These are phyloP conservation scores for Agrypnus murinus DNA, from an alignment of 2,888 invertebrate species.

Conservation along the genomic window DNA sequence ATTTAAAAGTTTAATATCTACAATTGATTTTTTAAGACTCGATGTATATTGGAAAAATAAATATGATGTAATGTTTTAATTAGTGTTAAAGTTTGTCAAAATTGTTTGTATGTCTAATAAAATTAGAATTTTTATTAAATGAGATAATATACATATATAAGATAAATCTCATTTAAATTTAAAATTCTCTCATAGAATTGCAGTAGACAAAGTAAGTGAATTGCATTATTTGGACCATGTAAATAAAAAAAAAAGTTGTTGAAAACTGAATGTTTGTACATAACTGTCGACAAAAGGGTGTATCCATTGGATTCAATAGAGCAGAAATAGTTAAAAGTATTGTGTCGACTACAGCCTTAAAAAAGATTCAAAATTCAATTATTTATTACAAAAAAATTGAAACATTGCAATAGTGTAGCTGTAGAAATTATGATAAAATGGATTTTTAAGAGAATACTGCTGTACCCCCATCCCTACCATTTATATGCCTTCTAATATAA, in stretches of 20 bases:
- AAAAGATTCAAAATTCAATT: conserved; percentile 21
- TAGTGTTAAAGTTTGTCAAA: conserved; percentile 6
- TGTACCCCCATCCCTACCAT: conserved; percentile 55
- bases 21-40: conserved; percentile 1
- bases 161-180: too few relatives aligned
- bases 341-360: conserved; percentile 35
- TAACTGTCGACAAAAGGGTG: conserved; percentile 7
- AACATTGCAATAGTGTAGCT: not conserved
- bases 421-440: conserved; percentile 8
- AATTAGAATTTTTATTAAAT: not conserved
- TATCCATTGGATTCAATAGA: not conserved
- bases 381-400: conserved; percentile 26
- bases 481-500: conserved; percentile 53
- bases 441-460: conserved; percentile 25
- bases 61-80: conserved; percentile 1
- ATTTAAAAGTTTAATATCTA: conserved; percentile 1
- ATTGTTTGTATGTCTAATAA: conserved; percentile 4
- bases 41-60: conserved; percentile 9
- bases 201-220: not conserved
- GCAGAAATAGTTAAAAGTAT: conserved; percentile 1
- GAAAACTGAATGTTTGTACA: conserved; percentile 22
- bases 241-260: conserved; percentile 14
- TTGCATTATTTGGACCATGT: conserved; percentile 45
- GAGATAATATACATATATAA: too few relatives aligned
- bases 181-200: too few relatives aligned